A percentile compares a stretch with the other conserved stretches of the same genome.
phyloP scores from a whole-genome alignment of 92 coral and sea anemone genomes.

The Phenganax subtilis region DNA sequence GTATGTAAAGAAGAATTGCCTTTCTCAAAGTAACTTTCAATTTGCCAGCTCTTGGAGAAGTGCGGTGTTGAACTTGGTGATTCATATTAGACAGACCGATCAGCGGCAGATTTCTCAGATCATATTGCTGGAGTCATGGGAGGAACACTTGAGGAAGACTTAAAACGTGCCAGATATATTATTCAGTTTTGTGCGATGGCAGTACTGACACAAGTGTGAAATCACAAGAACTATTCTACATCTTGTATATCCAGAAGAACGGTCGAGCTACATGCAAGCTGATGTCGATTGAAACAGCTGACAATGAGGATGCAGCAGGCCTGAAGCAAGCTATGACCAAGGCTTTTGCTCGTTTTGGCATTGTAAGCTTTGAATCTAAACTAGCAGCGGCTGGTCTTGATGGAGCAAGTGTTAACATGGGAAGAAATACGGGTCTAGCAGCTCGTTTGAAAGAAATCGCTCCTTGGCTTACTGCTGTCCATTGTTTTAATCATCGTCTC shows the following conservation, averaged over 20 bases:
- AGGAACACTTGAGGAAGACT: conserved; percentile 12
- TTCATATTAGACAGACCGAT: conserved; percentile 26
- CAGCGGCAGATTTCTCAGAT: conserved; percentile 17
- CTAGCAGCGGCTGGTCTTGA: conserved; percentile 13
- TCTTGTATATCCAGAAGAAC: conserved; percentile 18
- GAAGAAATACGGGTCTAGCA: conserved; percentile 9
- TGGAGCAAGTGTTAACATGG: conserved; percentile 20
- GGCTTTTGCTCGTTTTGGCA: conserved; percentile 21
- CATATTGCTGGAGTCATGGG: conserved; percentile 21
- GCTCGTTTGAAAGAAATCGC: conserved; percentile 32
- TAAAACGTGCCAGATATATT: conserved; percentile 23
- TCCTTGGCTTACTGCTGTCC: conserved; percentile 16
- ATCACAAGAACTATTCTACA: conserved; percentile 23
- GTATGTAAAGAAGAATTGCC: conserved; percentile 5
- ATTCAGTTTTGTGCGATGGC: conserved; percentile 26
- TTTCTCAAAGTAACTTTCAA: conserved; percentile 5
- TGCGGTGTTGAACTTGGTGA: not conserved
- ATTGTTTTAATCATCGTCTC: conserved; percentile 5
- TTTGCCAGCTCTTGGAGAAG: conserved; percentile 27
- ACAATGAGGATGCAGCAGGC: conserved; percentile 17
- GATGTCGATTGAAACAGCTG: conserved; percentile 26
- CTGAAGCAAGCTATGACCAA: conserved; percentile 1
- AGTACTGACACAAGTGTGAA: conserved; percentile 28
- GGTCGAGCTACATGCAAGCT: conserved; percentile 22
- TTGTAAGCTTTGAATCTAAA: conserved; percentile 10